Conservation (phyloP, 2,113 vertebrate genomes). For the Apus apus region DNA sequence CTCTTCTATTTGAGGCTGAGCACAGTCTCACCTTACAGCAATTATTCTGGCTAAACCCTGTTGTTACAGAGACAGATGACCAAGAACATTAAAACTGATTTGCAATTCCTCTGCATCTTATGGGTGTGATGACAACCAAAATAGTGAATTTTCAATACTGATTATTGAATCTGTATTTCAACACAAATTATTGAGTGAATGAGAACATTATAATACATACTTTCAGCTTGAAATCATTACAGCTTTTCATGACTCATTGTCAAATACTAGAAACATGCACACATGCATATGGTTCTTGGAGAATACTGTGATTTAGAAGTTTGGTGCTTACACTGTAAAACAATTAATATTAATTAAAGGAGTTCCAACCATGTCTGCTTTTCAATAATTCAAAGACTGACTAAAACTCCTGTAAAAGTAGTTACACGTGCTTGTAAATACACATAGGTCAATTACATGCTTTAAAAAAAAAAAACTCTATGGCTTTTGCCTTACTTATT, state of each 20-base stretch:
- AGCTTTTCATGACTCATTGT: not conserved
- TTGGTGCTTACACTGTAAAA: fast-evolving
- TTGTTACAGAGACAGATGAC: not conserved
- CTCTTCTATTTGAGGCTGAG: not conserved
- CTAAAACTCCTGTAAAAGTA: not conserved
- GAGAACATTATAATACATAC: not conserved
- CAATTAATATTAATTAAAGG: not conserved
- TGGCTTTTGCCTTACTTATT: not conserved
- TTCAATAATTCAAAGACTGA: not conserved
- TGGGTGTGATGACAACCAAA: not conserved
- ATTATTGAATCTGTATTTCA: not conserved
- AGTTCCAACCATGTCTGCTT: not conserved
- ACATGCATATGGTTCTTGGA: not conserved
- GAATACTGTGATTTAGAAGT: not conserved
- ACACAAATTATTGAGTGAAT: not conserved
- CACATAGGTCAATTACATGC: not conserved
- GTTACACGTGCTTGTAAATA: not conserved
- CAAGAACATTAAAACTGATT: not conserved
- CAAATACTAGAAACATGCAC: not conserved
- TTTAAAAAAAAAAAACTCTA: not conserved
- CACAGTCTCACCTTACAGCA: not conserved
- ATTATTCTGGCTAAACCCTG: not conserved
- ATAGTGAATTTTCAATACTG: not conserved
- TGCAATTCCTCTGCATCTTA: not conserved
- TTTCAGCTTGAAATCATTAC: not conserved